Evolutionary conservation across 2,888 invertebrate genomes (phyloP).

Genomic region (Synergus laeviventris): DNA sequence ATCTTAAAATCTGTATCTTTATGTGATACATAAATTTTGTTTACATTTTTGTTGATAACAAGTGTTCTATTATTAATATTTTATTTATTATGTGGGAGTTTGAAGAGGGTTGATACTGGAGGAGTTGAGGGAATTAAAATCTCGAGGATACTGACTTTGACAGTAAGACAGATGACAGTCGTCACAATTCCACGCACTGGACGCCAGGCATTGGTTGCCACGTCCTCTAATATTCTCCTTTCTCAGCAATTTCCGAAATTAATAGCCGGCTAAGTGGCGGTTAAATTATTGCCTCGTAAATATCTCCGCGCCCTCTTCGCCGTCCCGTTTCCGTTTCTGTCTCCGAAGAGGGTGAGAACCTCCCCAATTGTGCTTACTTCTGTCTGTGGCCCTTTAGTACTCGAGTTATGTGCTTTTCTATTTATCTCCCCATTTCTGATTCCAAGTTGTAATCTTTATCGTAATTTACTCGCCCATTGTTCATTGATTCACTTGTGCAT

Average conservation of each 20-base stretch:
- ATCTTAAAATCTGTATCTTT: too few species aligned
- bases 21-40: too few species aligned
- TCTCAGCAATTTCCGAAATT: slow-evolving; percentile 75
- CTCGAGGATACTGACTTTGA: slow-evolving; percentile 33
- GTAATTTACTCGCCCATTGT: not conserved
- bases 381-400: slow-evolving; percentile 37
- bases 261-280: slow-evolving; percentile 76
- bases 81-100: not conserved
- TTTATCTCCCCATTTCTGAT: not conserved
- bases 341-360: slow-evolving; percentile 51
- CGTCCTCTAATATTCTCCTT: slow-evolving; percentile 67
- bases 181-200: slow-evolving; percentile 14
- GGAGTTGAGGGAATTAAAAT: slow-evolving; percentile 12
- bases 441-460: not conserved
- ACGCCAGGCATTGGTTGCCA: slow-evolving; percentile 41
- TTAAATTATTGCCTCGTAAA: slow-evolving; percentile 76
- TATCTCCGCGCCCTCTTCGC: slow-evolving; percentile 70
- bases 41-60: too few species aligned
- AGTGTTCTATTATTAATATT: not conserved
- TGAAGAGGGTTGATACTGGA: not conserved
- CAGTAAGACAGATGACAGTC: slow-evolving; percentile 37
- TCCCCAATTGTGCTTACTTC: slow-evolving; percentile 51
- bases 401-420: slow-evolving; percentile 8
- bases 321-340: slow-evolving; percentile 61
- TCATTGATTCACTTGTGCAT: not conserved